Evolutionary conservation across 2,113 vertebrate genomes (phyloP).

Genomic region (Eolophus roseicapilla): DNA sequence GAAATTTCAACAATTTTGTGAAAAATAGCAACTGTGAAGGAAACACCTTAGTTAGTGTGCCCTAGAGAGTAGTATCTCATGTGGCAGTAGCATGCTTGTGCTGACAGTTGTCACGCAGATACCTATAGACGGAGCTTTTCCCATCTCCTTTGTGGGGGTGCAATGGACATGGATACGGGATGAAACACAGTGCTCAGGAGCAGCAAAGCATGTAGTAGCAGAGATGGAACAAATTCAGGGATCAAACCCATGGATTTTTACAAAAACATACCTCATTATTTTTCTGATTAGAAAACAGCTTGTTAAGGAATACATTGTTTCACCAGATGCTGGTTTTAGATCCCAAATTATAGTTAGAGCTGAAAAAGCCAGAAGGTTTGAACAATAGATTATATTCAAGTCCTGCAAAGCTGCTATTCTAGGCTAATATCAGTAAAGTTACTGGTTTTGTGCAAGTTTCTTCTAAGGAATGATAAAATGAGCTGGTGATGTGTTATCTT

Average conservation of each 20-base stretch:
- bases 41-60: not conserved
- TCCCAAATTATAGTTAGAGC: not conserved
- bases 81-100: not conserved
- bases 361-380: not conserved
- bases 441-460: not conserved
- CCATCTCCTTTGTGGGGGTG: not conserved
- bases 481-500: not conserved
- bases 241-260: not conserved
- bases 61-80: not conserved
- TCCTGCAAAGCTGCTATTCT: not conserved
- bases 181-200: rapidly evolving
- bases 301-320: not conserved
- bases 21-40: not conserved
- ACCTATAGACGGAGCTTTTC: not conserved
- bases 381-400: not conserved
- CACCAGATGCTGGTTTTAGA: not conserved
- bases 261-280: not conserved
- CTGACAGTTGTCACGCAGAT: not conserved
- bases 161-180: not conserved
- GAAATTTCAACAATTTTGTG: not conserved
- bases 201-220: not conserved
- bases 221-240: not conserved
- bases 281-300: not conserved
- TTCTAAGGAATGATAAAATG: not conserved
- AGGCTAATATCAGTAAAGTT: not conserved